Evolutionary conservation across 2,113 vertebrate genomes (phyloP).

Genomic region (Anseranas semipalmata): DNA sequence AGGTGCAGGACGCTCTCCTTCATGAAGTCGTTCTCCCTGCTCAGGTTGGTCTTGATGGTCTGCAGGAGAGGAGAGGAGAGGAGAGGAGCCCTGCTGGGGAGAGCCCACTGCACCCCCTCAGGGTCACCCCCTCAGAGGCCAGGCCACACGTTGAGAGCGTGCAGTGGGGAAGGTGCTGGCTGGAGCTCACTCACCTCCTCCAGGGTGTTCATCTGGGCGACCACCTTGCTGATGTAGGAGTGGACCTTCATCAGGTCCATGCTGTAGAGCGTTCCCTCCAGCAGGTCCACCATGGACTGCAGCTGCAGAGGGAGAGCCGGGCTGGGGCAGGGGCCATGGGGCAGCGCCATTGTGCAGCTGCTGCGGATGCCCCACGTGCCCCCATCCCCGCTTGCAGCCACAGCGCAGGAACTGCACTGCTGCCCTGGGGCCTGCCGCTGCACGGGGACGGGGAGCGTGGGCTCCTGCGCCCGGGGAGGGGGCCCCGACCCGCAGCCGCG

Average conservation of each 20-base stretch:
- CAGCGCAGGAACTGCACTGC: background rate
- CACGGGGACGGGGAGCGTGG: rapidly evolving
- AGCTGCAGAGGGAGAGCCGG: constrained; percentile 75
- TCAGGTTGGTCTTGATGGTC: constrained; percentile 95
- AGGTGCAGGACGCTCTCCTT: constrained; percentile 89
- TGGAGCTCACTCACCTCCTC: constrained; percentile 85
- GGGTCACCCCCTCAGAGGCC: too few relatives aligned
- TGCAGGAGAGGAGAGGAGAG: constrained; percentile 54
- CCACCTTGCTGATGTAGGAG: constrained; percentile 91
- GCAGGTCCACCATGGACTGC: constrained; percentile 94
- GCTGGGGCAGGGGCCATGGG: background rate
- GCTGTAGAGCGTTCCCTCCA: constrained; percentile 94
- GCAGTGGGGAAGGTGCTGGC: rapidly evolving
- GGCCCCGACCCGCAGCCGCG: rapidly evolving
- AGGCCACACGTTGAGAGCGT: background rate
- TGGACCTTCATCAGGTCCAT: constrained; percentile 97
- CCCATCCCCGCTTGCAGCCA: rapidly evolving
- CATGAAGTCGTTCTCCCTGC: constrained; percentile 91
- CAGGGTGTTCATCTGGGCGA: constrained; percentile 92
- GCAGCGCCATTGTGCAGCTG: background rate
- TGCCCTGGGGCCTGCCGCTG: background rate
- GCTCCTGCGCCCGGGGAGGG: rapidly evolving
- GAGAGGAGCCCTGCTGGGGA: background rate
- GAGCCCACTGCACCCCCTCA: rapidly evolving
- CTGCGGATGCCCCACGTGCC: rapidly evolving